Evolutionary conservation across 2,797 vertebrate genomes (phyloP).

Genomic region (Lepus townsendii): DNA sequence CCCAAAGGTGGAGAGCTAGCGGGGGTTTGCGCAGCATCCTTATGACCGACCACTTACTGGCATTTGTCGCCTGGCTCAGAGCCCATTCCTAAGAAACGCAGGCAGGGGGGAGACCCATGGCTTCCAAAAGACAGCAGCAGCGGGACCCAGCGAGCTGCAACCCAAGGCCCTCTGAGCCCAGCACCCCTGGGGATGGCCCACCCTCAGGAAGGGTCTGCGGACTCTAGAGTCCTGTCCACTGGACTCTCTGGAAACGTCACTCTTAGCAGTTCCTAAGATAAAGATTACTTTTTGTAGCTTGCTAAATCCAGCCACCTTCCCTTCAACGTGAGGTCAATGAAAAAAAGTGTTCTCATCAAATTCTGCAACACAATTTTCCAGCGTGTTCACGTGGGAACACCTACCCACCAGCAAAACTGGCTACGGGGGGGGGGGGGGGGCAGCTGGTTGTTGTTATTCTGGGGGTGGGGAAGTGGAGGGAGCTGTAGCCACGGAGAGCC

Average conservation of each 20-base stretch:
- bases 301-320: neutral
- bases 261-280: neutral
- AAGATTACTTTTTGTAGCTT: neutral
- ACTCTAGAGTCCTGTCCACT: neutral
- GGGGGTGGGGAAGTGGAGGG: neutral
- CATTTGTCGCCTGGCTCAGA: neutral
- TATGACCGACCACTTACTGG: neutral
- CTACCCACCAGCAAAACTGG: neutral
- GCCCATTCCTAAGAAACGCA: neutral
- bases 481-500: neutral
- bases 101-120: neutral
- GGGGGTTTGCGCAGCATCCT: neutral
- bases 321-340: neutral
- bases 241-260: neutral
- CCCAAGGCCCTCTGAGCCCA: neutral
- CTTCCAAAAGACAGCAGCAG: neutral
- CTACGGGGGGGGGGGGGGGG: no score
- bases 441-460: neutral
- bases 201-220: accelerated
- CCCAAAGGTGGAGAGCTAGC: neutral
- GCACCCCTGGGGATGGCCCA: neutral
- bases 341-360: neutral
- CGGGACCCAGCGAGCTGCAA: neutral
- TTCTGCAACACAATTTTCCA: neutral
- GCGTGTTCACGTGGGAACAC: neutral